These are phyloP conservation scores for Pseudococcus jackbeardsleyi DNA, from an alignment of 2,888 invertebrate genomes.

Conservation along the genomic window DNA sequence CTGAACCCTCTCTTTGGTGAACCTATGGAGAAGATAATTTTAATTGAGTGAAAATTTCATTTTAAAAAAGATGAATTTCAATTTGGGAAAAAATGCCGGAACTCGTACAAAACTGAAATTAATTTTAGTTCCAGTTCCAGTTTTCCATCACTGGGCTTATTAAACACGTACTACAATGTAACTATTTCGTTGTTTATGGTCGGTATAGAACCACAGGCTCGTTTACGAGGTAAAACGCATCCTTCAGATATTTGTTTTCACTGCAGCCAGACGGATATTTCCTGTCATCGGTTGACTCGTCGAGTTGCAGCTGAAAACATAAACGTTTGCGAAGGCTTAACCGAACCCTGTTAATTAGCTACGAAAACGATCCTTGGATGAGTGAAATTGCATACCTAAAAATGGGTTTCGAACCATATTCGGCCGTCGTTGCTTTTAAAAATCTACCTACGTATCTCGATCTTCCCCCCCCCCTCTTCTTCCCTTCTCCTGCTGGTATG, in stretches of 20 bases:
- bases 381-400: conserved; percentile 3
- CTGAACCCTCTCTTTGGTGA: no score
- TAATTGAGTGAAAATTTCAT: no score
- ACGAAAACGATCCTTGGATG: background rate
- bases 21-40: no score
- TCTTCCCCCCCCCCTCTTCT: background rate
- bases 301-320: conserved; percentile 14
- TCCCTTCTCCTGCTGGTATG: background rate
- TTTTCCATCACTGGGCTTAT: background rate
- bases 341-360: background rate
- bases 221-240: background rate
- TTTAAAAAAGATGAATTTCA: no score
- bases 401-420: no score
- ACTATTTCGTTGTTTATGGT: background rate
- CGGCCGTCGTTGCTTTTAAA: no score
- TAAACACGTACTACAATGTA: background rate
- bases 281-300: background rate
- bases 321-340: background rate
- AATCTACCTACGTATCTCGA: background rate
- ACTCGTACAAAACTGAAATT: no score
- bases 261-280: conserved; percentile 12
- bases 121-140: no score
- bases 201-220: background rate
- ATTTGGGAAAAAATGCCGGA: no score
- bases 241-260: background rate